Evolutionary conservation across 2,888 invertebrate species (phyloP).

Genomic region (Oligia fasciuncula): DNA sequence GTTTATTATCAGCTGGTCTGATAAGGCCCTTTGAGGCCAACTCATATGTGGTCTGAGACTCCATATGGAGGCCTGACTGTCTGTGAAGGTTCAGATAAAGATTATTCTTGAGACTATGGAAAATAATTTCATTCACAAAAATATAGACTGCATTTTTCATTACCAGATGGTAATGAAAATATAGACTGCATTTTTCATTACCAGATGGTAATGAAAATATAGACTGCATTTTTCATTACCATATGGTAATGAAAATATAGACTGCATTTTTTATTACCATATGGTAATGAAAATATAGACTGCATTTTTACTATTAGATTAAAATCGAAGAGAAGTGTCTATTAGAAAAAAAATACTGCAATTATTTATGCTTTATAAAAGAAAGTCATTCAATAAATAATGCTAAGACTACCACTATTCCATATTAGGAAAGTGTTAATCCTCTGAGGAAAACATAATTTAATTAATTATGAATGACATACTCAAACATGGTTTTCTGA

Average conservation of each 20-base stretch:
- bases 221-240: background rate
- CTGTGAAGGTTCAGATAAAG: slow-evolving; percentile 78
- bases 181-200: background rate
- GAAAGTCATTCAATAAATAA: no score
- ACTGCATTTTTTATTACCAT: background rate
- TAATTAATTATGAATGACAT: slow-evolving; percentile 75
- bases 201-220: background rate
- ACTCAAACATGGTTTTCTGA: slow-evolving; percentile 96
- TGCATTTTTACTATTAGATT: background rate
- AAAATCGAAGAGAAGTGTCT: background rate
- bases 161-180: no score
- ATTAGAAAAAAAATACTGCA: no score
- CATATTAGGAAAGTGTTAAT: background rate
- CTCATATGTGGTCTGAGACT: slow-evolving; percentile 97
- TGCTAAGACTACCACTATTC: background rate
- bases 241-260: background rate
- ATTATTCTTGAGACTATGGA: background rate
- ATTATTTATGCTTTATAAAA: slow-evolving; percentile 3
- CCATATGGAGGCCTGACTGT: slow-evolving; percentile 94
- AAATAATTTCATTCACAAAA: background rate
- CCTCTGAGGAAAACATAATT: background rate
- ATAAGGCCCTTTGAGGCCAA: slow-evolving; percentile 95
- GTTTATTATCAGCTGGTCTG: slow-evolving; percentile 92
- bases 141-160: background rate
- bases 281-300: no score